Evolutionary conservation across 2,797 vertebrate species (phyloP), one percentile per base, ranked within the genome.

Genomic region (Sardinella longiceps): DNA sequence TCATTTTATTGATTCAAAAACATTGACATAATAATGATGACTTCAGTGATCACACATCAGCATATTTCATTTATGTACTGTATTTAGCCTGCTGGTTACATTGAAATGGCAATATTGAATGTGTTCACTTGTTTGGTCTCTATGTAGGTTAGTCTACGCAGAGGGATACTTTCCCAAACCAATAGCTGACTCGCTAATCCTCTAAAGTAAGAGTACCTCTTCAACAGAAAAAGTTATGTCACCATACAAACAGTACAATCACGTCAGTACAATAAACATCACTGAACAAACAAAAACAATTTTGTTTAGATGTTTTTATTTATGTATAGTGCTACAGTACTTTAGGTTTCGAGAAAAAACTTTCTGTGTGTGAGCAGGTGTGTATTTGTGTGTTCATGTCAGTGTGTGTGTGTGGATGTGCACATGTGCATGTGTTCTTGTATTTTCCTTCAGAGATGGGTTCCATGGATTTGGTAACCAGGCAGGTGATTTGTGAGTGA

Each of bases 401-500:
- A 28, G 60, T 30, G 60, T 66, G 60, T 60, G 58, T 60, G 58
- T 60, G 58, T 70, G 28, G 30, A 12, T 37, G 12, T 70, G 28
- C 9, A 1, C 20, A 30, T 70, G 56, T 25, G 56, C 37, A 15
- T 74, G 30, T 70, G 63, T 37, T 33, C 43, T 2, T 77, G 70
- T 77, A 37, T 37, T 23, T 20, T 39, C 7, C 37, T 43, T 37
- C 63, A 23, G 5, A 37, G 70, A 7, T 77, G 33, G 70, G 66
- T 30, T 74, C 66, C 66, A 74, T 81, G 82, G 85, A 85, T 66
- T 84, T 85, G 81, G 84, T 85, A 86, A 89, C 66, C 81, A 45
- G 63, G 82, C 45, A 12, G 80, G 86, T 84, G 74, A 84, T 80
- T 77, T 81, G 51, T 81, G 86, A 58, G 84, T 84, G 82, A 58